Percentiles rank a stretch among this genome's conserved stretches.
These are phyloP conservation scores for Teleogryllus oceanicus DNA, from an alignment of 2,888 invertebrate genomes.

Conservation along the genomic window DNA sequence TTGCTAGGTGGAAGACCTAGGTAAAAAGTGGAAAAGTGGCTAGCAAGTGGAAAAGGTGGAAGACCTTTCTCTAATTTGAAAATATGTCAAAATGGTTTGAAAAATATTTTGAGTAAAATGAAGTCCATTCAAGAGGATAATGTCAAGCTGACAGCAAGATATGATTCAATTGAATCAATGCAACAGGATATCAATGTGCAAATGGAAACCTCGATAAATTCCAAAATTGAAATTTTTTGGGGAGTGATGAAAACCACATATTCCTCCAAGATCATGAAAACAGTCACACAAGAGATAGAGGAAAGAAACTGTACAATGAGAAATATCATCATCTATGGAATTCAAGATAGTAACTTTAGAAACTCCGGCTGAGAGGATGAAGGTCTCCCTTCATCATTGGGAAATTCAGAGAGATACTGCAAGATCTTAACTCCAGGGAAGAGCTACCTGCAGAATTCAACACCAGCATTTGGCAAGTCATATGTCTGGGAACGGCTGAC, in stretches of 20 bases:
- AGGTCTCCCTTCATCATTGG: not conserved
- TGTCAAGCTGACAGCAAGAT: not conserved
- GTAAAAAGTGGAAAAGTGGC: too few relatives aligned
- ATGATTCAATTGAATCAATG: not conserved
- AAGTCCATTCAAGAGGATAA: not conserved
- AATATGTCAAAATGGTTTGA: not conserved
- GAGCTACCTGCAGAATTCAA: not conserved
- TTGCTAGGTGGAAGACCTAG: not conserved
- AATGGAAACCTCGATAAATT: not conserved
- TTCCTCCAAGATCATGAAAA: not conserved
- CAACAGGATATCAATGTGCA: not conserved
- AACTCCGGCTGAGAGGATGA: not conserved
- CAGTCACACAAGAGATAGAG: not conserved
- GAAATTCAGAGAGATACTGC: not conserved
- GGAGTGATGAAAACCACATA: not conserved
- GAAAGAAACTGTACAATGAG: not conserved
- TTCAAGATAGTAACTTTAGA: not conserved
- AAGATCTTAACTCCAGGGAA: not conserved
- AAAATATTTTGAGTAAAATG: not conserved
- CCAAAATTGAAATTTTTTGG: not conserved
- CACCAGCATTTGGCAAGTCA: not conserved
- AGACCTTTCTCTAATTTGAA: not conserved
- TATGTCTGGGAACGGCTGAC: not conserved
- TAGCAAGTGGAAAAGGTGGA: not conserved
- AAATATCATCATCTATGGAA: not conserved